These are phyloP conservation scores for Tuberolachnus salignus DNA, from an alignment of 2,888 invertebrate species.

Conservation along the genomic window DNA sequence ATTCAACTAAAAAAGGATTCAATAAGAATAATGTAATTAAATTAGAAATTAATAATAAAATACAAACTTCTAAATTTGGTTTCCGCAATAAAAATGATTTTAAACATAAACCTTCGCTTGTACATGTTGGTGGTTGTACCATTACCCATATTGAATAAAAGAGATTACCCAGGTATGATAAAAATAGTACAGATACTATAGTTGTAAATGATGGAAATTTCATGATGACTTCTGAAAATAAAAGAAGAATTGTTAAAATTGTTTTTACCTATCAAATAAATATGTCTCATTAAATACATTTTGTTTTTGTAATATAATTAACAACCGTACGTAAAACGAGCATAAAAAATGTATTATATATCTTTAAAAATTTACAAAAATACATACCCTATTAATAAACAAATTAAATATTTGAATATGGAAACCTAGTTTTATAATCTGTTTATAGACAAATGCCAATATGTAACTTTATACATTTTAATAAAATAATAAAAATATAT, in stretches of 20 bases:
- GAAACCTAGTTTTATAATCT: background rate
- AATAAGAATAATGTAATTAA: background rate
- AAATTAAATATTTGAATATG: background rate
- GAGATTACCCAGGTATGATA: constrained; percentile 74
- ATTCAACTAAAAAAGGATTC: constrained; percentile 65
- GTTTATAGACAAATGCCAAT: no score
- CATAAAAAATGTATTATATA: no score
- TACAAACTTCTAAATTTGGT: constrained; percentile 67
- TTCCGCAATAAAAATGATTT: constrained; percentile 72
- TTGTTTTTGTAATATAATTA: background rate
- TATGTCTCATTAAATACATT: background rate
- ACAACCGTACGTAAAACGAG: background rate
- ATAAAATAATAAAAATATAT: background rate
- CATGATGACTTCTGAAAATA: constrained; percentile 49
- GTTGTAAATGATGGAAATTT: constrained; percentile 59
- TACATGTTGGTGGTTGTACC: constrained; percentile 73
- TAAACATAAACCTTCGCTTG: constrained; percentile 71
- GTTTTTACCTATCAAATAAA: background rate
- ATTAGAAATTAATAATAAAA: background rate
- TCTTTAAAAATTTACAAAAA: background rate
- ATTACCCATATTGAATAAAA: constrained; percentile 78
- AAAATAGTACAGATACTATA: constrained; percentile 65
- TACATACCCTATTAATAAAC: background rate
- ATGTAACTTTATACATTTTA: no score
- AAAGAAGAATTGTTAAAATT: background rate